A percentile compares a stretch with the other conserved stretches of the same genome.
phyloP scores from a whole-genome alignment of 2,888 invertebrate species.

The Rhyacophila evoluta region DNA sequence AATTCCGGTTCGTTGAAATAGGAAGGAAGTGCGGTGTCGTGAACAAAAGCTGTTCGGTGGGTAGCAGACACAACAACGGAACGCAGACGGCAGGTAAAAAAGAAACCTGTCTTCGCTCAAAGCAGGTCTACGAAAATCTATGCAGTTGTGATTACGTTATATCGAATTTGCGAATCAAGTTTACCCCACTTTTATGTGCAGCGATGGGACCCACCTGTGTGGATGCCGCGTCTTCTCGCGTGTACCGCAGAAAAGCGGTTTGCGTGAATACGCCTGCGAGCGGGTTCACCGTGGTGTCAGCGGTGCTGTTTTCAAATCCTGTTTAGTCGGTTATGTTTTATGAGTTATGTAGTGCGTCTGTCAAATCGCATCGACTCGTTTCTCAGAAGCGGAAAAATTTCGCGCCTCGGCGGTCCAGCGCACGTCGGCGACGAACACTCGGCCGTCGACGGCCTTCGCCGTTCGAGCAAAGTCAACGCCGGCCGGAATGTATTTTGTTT shows the following conservation, averaged over 20 bases:
- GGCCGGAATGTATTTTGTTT: constrained; percentile 11
- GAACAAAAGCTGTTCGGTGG: constrained; percentile 28
- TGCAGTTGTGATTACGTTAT: constrained; percentile 41
- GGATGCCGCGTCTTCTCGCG: constrained; percentile 39
- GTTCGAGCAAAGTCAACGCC: not conserved
- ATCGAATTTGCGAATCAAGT: constrained; percentile 49
- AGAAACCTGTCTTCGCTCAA: constrained; percentile 43
- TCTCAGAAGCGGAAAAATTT: constrained; percentile 34
- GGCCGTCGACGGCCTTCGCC: not conserved
- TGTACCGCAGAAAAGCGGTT: constrained; percentile 29
- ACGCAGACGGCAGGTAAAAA: constrained; percentile 28
- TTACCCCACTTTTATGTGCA: constrained; percentile 43
- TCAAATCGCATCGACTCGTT: constrained; percentile 29
- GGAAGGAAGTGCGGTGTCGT: constrained; percentile 33
- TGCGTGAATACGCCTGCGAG: constrained; percentile 30
- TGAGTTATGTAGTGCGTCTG: constrained; percentile 49
- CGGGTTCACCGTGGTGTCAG: constrained; percentile 16
- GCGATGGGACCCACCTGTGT: constrained; percentile 21
- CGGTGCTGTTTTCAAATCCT: constrained; percentile 46
- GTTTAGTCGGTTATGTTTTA: constrained; percentile 46
- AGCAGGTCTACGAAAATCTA: constrained; percentile 40
- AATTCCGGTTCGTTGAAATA: not conserved
- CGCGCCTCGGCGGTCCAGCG: constrained; percentile 13
- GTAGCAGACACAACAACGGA: constrained; percentile 30
- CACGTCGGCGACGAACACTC: constrained; percentile 9